Evolutionary conservation across 2,113 vertebrate genomes (phyloP), one percentile per base, ranked within the genome.

Genomic region (Psittacara wagleri): DNA sequence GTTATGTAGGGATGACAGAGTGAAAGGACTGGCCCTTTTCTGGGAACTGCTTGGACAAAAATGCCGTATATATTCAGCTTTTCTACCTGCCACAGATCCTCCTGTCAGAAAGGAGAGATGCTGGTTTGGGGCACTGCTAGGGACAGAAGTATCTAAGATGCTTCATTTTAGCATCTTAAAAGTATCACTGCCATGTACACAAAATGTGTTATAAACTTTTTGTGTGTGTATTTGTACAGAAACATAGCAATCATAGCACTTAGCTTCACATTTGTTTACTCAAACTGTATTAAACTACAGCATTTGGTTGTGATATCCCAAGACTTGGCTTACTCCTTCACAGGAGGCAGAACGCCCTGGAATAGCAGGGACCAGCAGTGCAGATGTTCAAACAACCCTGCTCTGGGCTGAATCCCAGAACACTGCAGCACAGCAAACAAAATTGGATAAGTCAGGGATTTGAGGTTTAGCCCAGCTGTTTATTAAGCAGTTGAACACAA

Each of bases 381-480:
- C 31, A 78, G 61, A 49, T 41, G n/a, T 55, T 24, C 70, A n/a
- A 13, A 28, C 27, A 48, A 24, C 4, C 17, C 20, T 0, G 0
- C 28, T 49, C 7, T 1, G 20, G 0, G 1, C 5, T 0, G 0
- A 5, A 24, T 11, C 28, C 51, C 44, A 62, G 51, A 80, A 33
- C 39, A 22, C 27, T 37, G 37, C 24, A 87, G 73, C 39, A 57
- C 18, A 52, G 13, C 33, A 69, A 29, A 35, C 23, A 43, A 61
- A 83, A 41, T 7, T 12, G 68, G 28, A 28, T 10, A 55, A 39
- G 20, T 5, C 61, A 70, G 57, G 14, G 11, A 35, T 75, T 14
- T 1, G 1, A 20, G 18, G 10, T 41, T 68, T 57, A 57, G 18
- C 19, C 52, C 20, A 46, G 24, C 3, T 28, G 27, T 24, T 63